phyloP scores from a whole-genome alignment of 2,797 vertebrate genomes.

The Hozukius guyotensis region DNA sequence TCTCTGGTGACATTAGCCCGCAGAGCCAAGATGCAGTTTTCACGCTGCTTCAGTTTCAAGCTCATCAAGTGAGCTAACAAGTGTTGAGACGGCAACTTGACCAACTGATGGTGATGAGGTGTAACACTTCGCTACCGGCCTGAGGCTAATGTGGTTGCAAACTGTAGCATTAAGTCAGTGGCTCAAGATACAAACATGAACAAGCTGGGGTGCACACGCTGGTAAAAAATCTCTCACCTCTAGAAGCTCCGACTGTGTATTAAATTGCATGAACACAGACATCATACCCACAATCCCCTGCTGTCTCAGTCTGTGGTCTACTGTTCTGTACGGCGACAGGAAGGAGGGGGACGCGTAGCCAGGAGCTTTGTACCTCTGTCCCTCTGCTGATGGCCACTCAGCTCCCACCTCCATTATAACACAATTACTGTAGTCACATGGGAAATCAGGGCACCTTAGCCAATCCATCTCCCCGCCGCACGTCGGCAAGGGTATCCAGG shows the following conservation, averaged over 20 bases:
- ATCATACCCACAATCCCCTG: constrained; percentile 33
- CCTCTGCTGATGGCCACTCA: constrained; percentile 49
- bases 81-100: constrained; percentile 37
- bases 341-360: constrained; percentile 15
- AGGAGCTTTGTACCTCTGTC: constrained; percentile 42
- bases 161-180: constrained; percentile 14
- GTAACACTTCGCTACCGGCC: constrained; percentile 26
- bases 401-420: constrained; percentile 73
- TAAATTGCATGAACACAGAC: constrained; percentile 8
- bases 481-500: constrained; percentile 57
- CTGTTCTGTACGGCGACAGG: background rate
- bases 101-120: constrained; percentile 36
- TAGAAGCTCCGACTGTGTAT: constrained; percentile 6
- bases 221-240: background rate
- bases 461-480: constrained; percentile 62
- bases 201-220: background rate
- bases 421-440: constrained; percentile 72
- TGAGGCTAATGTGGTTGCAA: constrained; percentile 3
- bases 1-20: constrained; percentile 1
- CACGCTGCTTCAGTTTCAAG: constrained; percentile 17
- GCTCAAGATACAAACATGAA: constrained; percentile 3
- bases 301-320: constrained; percentile 1
- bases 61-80: constrained; percentile 32
- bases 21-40: background rate
- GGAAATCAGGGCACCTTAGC: constrained; percentile 73